phyloP scores from a whole-genome alignment of 2,113 vertebrate species.

The Guaruba guarouba region DNA sequence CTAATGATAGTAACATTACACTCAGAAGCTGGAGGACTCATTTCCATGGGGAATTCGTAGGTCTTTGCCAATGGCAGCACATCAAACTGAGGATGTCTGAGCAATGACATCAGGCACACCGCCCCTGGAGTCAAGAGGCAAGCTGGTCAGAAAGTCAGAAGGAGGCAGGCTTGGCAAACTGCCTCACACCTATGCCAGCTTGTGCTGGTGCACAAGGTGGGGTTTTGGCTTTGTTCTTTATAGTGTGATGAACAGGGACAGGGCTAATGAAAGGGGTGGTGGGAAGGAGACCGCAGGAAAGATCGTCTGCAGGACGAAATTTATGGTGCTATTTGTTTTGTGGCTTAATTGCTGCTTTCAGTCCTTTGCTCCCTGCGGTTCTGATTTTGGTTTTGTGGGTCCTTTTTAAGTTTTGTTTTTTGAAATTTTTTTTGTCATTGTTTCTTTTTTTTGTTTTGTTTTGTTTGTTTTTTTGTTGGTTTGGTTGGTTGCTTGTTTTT shows the following conservation, averaged over 20 bases:
- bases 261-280: neutral
- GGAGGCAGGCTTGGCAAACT: neutral
- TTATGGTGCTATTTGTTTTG: neutral
- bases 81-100: conserved; percentile 14
- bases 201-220: rapidly evolving
- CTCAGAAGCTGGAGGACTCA: neutral
- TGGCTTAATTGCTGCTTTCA: neutral
- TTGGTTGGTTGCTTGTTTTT: neutral
- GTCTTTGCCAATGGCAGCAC: conserved; percentile 24
- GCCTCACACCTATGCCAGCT: neutral
- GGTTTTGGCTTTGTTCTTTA: neutral
- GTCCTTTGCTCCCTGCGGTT: neutral
- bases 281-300: conserved; percentile 7
- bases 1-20: conserved; percentile 52
- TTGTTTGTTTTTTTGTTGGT: neutral
- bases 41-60: neutral
- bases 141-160: neutral
- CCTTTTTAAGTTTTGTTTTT: neutral
- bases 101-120: conserved; percentile 23
- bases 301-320: neutral
- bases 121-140: neutral
- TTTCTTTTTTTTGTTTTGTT: neutral
- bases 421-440: neutral
- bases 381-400: neutral
- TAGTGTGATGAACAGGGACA: neutral